Percentiles rank a stretch among this genome's conserved stretches.
Conservation (phyloP, 30 jellyfish, hydroid and myxozoan species). For the Aurelia aurita region DNA sequence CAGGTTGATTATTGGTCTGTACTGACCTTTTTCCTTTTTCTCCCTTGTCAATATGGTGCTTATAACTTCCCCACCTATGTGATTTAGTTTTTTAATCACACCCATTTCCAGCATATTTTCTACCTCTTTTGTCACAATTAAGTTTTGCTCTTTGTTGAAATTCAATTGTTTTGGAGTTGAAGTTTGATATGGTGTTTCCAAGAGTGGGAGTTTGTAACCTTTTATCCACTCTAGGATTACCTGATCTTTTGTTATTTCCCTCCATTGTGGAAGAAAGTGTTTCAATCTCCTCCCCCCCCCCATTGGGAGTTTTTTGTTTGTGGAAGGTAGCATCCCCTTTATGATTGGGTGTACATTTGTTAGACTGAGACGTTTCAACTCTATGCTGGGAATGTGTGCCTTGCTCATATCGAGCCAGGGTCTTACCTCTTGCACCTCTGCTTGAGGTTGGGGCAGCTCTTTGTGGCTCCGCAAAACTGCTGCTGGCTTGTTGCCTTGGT, state of each 20-base stretch:
- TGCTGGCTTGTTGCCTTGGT: neutral
- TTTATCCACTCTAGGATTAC: slow-evolving; percentile 1
- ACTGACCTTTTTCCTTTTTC: slow-evolving; percentile 21
- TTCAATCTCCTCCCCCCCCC: slow-evolving; percentile 23
- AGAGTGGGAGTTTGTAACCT: slow-evolving; percentile 24
- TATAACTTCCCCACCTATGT: neutral
- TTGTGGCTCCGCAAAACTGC: slow-evolving; percentile 1
- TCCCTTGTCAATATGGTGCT: slow-evolving; percentile 14
- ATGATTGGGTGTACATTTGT: neutral
- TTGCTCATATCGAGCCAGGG: neutral
- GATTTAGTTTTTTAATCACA: neutral
- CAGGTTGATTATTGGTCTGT: neutral
- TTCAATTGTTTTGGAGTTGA: slow-evolving; percentile 1
- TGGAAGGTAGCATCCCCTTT: neutral
- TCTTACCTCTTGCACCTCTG: slow-evolving; percentile 7
- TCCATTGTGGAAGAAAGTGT: neutral
- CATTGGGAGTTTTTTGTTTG: neutral
- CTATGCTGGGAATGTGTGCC: slow-evolving; percentile 15
- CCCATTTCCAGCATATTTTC: slow-evolving; percentile 15
- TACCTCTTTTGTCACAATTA: slow-evolving; percentile 4
- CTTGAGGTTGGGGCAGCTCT: neutral
- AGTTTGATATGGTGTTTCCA: neutral
- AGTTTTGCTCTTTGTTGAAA: neutral
- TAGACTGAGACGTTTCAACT: neutral
- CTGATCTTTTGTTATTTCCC: neutral